Percentiles rank a stretch among this genome's conserved stretches.
phyloP scores from a whole-genome alignment of 2,113 vertebrate species.

The Corapipo altera region DNA sequence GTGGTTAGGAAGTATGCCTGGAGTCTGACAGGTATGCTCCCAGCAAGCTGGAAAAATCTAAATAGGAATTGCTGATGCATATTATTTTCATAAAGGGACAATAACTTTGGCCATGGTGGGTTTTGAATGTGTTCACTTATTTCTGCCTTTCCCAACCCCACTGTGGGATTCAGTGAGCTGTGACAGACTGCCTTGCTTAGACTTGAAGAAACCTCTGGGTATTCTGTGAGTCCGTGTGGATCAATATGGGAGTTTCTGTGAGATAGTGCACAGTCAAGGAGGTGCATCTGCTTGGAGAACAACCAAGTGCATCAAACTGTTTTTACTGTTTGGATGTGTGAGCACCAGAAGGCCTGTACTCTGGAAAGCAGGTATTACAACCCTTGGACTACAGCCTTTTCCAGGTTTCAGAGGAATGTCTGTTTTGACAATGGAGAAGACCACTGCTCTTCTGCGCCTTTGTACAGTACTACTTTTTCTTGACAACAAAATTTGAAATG shows the following conservation, averaged over 20 bases:
- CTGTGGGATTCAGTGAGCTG: not conserved
- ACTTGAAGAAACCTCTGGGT: not conserved
- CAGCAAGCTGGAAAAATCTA: not conserved
- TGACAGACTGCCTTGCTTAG: not conserved
- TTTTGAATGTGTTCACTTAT: not conserved
- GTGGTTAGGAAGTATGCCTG: not conserved
- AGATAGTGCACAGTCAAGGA: not conserved
- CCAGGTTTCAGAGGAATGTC: not conserved
- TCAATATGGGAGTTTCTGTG: not conserved
- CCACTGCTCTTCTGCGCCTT: not conserved
- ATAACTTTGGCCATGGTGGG: not conserved
- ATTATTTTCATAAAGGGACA: not conserved
- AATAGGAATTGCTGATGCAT: not conserved
- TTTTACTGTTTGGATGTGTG: not conserved
- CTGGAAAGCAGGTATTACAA: not conserved
- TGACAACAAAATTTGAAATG: not conserved
- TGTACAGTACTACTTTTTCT: not conserved
- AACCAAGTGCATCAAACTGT: not conserved
- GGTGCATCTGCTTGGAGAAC: not conserved
- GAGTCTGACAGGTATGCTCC: not conserved
- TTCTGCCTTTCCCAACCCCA: not conserved
- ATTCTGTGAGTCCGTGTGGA: not conserved
- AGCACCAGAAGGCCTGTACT: not conserved
- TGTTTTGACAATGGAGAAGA: not conserved
- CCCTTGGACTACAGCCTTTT: not conserved